A percentile compares a stretch with the other conserved stretches of the same genome.
Evolutionary conservation across 1,140 invertebrate species (phyloP).

Genomic region (Idris sp.): DNA sequence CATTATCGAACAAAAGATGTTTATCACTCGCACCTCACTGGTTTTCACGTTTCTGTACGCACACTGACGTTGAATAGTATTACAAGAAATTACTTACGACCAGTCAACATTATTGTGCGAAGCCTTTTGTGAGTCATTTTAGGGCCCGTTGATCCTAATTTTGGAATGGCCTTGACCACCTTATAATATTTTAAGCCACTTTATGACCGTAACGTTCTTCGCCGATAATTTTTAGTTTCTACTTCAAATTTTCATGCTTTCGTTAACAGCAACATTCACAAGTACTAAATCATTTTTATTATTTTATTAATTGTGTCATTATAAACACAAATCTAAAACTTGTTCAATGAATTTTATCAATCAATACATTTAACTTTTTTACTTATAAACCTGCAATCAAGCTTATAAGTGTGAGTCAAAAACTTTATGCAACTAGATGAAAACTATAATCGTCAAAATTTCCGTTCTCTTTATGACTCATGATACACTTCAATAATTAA

Average conservation of each 20-base stretch:
- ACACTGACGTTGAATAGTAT: slow-evolving; percentile 30
- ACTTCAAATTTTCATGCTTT: slow-evolving; percentile 8
- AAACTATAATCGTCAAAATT: slow-evolving; percentile 35
- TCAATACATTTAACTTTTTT: too few relatives aligned
- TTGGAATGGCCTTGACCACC: slow-evolving; percentile 51
- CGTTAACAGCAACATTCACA: too few relatives aligned
- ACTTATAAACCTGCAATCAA: too few relatives aligned
- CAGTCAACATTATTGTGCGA: slow-evolving; percentile 39
- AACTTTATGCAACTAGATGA: too few relatives aligned
- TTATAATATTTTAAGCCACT: slow-evolving; percentile 48
- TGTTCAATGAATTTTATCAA: too few relatives aligned
- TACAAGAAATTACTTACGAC: slow-evolving; percentile 50
- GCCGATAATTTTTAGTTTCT: slow-evolving; percentile 17
- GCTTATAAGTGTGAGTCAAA: too few relatives aligned
- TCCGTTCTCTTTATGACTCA: slow-evolving; percentile 40
- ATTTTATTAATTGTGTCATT: too few relatives aligned
- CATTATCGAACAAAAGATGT: slow-evolving; percentile 57
- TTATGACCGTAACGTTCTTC: slow-evolving; percentile 39
- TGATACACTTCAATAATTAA: slow-evolving; percentile 29
- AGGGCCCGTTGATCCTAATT: slow-evolving; percentile 46
- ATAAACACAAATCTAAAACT: too few relatives aligned
- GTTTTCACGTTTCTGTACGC: slow-evolving; percentile 38
- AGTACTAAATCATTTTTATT: too few relatives aligned
- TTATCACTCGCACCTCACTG: slow-evolving; percentile 53
- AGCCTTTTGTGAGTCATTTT: slow-evolving; percentile 44